Evolutionary conservation across 1,140 invertebrate genomes (phyloP), one percentile per base, ranked within the genome.

Genomic region (Drosophila kikkawai): DNA sequence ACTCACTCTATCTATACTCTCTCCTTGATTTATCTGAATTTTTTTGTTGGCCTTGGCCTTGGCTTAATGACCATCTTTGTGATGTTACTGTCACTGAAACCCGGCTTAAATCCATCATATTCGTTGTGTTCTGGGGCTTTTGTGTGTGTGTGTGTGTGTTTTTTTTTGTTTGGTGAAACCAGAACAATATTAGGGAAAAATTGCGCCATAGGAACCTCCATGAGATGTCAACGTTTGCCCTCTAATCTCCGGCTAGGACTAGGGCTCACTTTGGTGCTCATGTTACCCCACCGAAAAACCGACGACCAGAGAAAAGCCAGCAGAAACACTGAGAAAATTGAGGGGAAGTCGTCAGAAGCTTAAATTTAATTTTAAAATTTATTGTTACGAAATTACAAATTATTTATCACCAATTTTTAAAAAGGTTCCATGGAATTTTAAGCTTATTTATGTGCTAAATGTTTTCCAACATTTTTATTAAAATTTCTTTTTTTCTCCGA

Each of bases 221-320:
- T 66, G 45, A 61, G 50, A 57, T 71, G 66, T 79, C 75, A 70
- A 48, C 75, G 75, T 65, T 61, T 80, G 77, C 48, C 68, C 83
- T 86, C 83, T 86, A 86, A 86, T 86, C 83, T 86, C 66, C 83
- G 60, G 32, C 63, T 63, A 42, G 53, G 53, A 44, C 42, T 61
- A 15, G 36, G 48, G 58, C 45, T 58, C 47, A 42, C 39, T 85
- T 85, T 85, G 82, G 50, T n/a, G 76, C 80, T 87, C 76, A 42
- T 69, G 67, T 84, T 80, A 53, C 82, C 3, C 15, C 36, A 39
- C 12, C 26, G 26, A 65, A 69, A 55, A 44, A 36, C 9, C 17
- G 41, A 12, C 17, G 41, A 12, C 7, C 15, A 44, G 44, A 29
- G 17, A 26, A 42, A 13, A 53, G 22, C 12, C 8, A 53, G 7